Evolutionary conservation across 2,797 vertebrate genomes (phyloP).

Genomic region (Poecilia gillii): DNA sequence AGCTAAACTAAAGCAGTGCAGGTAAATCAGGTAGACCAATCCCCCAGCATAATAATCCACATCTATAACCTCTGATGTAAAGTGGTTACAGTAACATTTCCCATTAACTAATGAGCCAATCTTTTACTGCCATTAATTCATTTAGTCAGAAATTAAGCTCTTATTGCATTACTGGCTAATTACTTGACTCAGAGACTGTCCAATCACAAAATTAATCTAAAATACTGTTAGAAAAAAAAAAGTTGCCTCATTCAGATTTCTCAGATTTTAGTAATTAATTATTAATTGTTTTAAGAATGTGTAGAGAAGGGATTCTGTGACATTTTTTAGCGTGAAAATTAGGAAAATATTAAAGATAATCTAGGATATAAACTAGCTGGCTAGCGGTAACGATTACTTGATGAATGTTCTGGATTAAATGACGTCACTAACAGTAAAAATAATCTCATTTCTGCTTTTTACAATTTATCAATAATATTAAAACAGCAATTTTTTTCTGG

Average conservation of each 20-base stretch:
- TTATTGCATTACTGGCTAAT: background rate
- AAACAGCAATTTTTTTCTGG: too few species aligned
- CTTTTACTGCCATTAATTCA: background rate
- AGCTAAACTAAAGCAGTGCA: background rate
- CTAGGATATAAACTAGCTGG: background rate
- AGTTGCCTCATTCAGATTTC: background rate
- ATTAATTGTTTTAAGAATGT: background rate
- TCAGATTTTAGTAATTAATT: background rate
- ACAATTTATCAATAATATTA: background rate
- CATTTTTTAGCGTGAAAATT: background rate
- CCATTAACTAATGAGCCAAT: background rate
- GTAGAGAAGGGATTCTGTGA: background rate
- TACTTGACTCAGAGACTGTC: background rate
- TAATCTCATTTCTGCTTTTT: background rate
- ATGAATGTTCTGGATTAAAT: background rate
- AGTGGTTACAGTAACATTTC: background rate
- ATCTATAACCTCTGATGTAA: background rate
- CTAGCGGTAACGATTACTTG: background rate
- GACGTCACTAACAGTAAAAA: constrained; percentile 4
- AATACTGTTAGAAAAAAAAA: background rate
- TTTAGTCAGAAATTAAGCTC: background rate
- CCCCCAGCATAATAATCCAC: background rate
- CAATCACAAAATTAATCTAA: constrained; percentile 2
- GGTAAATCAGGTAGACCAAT: background rate
- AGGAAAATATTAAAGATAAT: background rate